Percentiles rank a stretch among this genome's conserved stretches.
These are phyloP conservation scores for Ceratina japonica DNA, from an alignment of 1,140 invertebrate species.

Conservation along the genomic window DNA sequence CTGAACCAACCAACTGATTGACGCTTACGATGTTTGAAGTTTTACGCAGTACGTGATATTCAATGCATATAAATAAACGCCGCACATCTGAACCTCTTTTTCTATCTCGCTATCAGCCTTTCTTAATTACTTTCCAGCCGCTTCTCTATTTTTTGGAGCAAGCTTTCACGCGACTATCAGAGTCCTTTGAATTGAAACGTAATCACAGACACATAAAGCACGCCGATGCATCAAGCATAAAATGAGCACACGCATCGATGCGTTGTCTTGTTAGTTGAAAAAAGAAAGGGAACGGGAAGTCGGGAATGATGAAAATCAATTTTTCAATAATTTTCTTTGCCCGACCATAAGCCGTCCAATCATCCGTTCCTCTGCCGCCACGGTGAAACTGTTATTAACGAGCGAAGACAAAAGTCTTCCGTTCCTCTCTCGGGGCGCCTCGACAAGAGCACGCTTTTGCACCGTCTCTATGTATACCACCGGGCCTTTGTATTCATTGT, in stretches of 20 bases:
- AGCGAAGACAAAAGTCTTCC: slow-evolving; percentile 61
- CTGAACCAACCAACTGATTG: too few relatives aligned
- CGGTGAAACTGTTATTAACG: slow-evolving; percentile 58
- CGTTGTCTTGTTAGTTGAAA: slow-evolving; percentile 11
- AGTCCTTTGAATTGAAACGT: slow-evolving; percentile 48
- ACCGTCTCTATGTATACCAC: slow-evolving; percentile 24
- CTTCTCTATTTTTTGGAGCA: slow-evolving; percentile 12
- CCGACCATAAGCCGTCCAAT: slow-evolving; percentile 33
- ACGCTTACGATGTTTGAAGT: background rate
- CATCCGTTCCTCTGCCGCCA: slow-evolving; percentile 5
- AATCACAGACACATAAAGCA: background rate
- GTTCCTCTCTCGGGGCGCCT: slow-evolving; percentile 26
- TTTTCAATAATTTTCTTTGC: slow-evolving; percentile 53
- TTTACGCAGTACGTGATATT: background rate
- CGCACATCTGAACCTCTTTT: background rate
- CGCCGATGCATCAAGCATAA: background rate
- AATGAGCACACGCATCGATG: slow-evolving; percentile 30
- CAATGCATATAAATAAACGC: background rate
- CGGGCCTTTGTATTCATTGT: slow-evolving; percentile 64
- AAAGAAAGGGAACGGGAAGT: slow-evolving; percentile 26
- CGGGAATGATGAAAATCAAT: slow-evolving; percentile 48
- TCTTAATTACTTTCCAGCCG: slow-evolving; percentile 35
- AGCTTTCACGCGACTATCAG: slow-evolving; percentile 43
- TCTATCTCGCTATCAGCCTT: slow-evolving; percentile 2
- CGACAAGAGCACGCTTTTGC: slow-evolving; percentile 40